These are phyloP conservation scores for Orgyia antiqua DNA, from an alignment of 2,888 invertebrate species.

Conservation along the genomic window DNA sequence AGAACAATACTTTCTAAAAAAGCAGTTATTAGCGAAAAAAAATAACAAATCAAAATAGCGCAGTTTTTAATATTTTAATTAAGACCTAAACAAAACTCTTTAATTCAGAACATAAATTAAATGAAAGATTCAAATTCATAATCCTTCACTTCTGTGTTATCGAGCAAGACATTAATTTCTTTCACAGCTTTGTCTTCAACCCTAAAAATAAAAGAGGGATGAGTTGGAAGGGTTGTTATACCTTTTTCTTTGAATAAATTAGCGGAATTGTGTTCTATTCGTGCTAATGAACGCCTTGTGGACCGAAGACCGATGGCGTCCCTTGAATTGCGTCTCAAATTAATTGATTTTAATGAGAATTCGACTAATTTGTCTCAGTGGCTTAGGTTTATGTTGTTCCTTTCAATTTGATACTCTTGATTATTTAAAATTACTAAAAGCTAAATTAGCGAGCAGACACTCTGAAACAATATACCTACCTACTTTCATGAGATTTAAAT, in stretches of 20 bases:
- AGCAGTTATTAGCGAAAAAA: too few relatives aligned
- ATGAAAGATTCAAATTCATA: conserved; percentile 4
- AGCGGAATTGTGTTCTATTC: conserved; percentile 56
- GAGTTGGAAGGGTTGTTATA: conserved; percentile 29
- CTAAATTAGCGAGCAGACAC: too few relatives aligned
- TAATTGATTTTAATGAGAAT: conserved; percentile 50
- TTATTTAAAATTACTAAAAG: background rate
- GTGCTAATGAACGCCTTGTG: conserved; percentile 65
- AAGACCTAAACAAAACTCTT: too few relatives aligned
- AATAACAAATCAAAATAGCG: too few relatives aligned
- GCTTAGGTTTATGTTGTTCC: conserved; percentile 8
- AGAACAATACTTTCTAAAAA: too few relatives aligned
- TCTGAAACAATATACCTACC: too few relatives aligned
- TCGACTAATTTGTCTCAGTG: conserved; percentile 16
- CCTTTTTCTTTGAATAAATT: conserved; percentile 70
- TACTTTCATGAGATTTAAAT: too few relatives aligned
- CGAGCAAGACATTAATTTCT: conserved; percentile 9
- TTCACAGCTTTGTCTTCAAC: conserved; percentile 11
- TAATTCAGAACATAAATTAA: too few relatives aligned
- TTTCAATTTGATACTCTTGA: conserved; percentile 7
- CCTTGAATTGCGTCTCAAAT: conserved; percentile 45
- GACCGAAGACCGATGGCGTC: conserved; percentile 29
- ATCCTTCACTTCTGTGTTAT: conserved; percentile 4
- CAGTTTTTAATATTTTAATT: too few relatives aligned
- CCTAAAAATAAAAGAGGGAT: conserved; percentile 20